Conservation (phyloP, 1,140 invertebrate species). For the Drosophila watanabei region DNA sequence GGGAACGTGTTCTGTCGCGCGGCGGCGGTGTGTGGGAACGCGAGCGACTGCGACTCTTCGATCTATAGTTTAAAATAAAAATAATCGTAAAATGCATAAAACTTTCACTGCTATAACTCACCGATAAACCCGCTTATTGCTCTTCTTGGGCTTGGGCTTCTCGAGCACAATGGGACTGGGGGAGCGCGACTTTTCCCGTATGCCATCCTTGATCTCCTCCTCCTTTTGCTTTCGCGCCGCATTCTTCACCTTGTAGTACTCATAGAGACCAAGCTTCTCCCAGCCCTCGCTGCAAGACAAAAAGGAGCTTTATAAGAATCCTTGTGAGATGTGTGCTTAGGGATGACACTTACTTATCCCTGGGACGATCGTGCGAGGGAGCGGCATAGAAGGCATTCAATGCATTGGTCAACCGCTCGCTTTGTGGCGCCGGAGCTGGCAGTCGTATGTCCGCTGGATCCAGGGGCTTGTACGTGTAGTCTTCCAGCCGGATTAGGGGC, state of each 20-base stretch:
- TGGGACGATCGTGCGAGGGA: constrained; percentile 96
- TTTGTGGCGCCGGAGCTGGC: constrained; percentile 97
- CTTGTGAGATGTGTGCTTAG: too few relatives aligned
- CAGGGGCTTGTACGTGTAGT: constrained; percentile 94
- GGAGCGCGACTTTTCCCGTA: constrained; percentile 90
- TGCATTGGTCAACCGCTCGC: constrained; percentile 95
- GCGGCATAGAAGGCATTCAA: constrained; percentile 98
- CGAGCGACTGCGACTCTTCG: constrained; percentile 87
- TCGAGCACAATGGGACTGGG: constrained; percentile 92
- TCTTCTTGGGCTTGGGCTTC: constrained; percentile 88
- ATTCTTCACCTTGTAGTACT: constrained; percentile 99
- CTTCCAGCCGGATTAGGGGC: constrained; percentile 95
- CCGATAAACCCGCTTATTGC: constrained; percentile 78
- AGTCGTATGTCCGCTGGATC: constrained; percentile 96
- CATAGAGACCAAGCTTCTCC: constrained; percentile 98
- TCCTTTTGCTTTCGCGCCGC: constrained; percentile 95
- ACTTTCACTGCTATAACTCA: constrained; percentile 13
- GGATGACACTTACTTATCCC: constrained; percentile 92
- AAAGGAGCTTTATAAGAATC: constrained; percentile 19
- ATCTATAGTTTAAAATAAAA: constrained; percentile 74
- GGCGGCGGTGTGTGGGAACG: constrained; percentile 60
- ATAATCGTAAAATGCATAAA: background rate
- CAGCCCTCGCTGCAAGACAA: constrained; percentile 94
- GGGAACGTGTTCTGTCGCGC: constrained; percentile 64
- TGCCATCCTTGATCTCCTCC: constrained; percentile 91